Evolutionary conservation across 2,113 vertebrate species (phyloP).

Genomic region (Pachypanchax playfairii): DNA sequence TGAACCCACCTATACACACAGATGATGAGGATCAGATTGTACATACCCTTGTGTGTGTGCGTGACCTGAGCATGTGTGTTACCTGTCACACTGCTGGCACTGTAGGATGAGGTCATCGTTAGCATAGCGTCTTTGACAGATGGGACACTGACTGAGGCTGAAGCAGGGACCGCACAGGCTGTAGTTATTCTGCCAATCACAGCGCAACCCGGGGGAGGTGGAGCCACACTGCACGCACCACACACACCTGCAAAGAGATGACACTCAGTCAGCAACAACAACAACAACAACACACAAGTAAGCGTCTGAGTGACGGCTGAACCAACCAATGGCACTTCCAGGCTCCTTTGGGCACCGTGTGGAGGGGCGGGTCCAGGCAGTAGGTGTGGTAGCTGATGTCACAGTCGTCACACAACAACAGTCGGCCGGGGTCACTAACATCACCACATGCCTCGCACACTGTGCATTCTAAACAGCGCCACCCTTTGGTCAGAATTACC

Average conservation of each 20-base stretch:
- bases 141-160: slow-evolving; percentile 87
- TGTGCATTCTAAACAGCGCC: slow-evolving; percentile 96
- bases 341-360: slow-evolving; percentile 94
- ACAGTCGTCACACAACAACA: slow-evolving; percentile 95
- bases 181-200: slow-evolving; percentile 97
- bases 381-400: slow-evolving; percentile 99
- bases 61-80: slow-evolving; percentile 35
- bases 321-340: slow-evolving; percentile 99
- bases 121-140: slow-evolving; percentile 84
- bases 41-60: not conserved
- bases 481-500: slow-evolving; percentile 95
- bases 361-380: slow-evolving; percentile 94
- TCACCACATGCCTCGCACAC: slow-evolving; percentile 97
- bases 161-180: slow-evolving; percentile 93
- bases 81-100: slow-evolving; percentile 95
- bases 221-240: slow-evolving; percentile 94
- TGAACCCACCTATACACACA: slow-evolving; percentile 89
- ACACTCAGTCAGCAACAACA: not conserved
- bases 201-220: slow-evolving; percentile 87
- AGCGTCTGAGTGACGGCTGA: slow-evolving; percentile 3
- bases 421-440: slow-evolving; percentile 90
- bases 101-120: slow-evolving; percentile 93
- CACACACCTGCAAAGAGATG: slow-evolving; percentile 86
- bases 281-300: not conserved
- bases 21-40: not conserved